Evolutionary conservation across 1,140 invertebrate genomes (phyloP).

Genomic region (Tribolium madens): DNA sequence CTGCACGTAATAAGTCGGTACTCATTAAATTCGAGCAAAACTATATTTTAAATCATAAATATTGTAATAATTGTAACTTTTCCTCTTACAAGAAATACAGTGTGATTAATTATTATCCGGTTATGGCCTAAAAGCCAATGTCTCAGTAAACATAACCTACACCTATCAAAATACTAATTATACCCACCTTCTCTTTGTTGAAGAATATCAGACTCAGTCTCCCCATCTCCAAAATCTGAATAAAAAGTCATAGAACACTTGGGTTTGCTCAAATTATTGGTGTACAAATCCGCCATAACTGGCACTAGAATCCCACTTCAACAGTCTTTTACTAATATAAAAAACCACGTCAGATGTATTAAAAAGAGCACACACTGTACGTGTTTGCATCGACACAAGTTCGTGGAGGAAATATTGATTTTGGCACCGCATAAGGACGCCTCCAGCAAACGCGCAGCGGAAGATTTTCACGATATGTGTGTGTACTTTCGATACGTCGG

Average conservation of each 20-base stretch:
- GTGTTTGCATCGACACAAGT: slow-evolving; percentile 31
- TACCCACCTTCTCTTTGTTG: slow-evolving; percentile 54
- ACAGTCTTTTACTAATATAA: slow-evolving; percentile 17
- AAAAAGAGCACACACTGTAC: slow-evolving; percentile 19
- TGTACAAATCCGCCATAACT: slow-evolving; percentile 49
- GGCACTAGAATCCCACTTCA: not conserved
- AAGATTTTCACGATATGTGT: slow-evolving; percentile 35
- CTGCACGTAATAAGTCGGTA: too few relatives aligned
- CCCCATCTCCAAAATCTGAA: slow-evolving; percentile 47
- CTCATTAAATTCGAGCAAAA: too few relatives aligned
- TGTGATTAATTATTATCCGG: not conserved
- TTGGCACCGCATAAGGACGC: slow-evolving; percentile 47
- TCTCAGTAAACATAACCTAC: slow-evolving; percentile 21
- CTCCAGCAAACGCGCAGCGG: slow-evolving; percentile 33
- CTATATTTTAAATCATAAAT: too few relatives aligned
- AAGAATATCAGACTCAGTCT: slow-evolving; percentile 45
- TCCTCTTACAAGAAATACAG: too few relatives aligned
- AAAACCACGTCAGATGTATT: slow-evolving; percentile 14
- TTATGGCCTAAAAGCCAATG: not conserved
- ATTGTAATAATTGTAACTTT: too few relatives aligned
- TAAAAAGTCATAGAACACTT: slow-evolving; percentile 50
- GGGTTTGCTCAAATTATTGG: slow-evolving; percentile 47
- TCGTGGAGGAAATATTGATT: slow-evolving; percentile 51
- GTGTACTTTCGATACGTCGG: slow-evolving; percentile 28
- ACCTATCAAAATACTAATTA: slow-evolving; percentile 15